phyloP scores from a whole-genome alignment of 2,113 vertebrate species.

The Eulemur macaco region DNA sequence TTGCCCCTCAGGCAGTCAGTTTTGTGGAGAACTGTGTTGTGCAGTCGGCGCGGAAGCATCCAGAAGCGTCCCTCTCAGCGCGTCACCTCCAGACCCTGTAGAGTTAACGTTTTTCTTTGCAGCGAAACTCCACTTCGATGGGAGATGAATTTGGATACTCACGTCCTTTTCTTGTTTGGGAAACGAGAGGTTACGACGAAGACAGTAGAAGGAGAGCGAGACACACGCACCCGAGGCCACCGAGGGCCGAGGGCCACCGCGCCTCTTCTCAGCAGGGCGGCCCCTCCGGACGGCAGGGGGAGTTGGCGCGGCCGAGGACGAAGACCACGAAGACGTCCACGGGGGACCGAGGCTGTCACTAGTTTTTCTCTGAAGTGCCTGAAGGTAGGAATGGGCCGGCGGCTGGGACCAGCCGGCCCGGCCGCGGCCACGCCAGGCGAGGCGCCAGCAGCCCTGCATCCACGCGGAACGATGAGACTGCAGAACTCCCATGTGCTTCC shows the following conservation, averaged over 20 bases:
- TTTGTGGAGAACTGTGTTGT: conserved; percentile 67
- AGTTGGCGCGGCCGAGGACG: conserved; percentile 65
- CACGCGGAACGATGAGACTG: conserved; percentile 41
- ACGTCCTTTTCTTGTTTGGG: conserved; percentile 71
- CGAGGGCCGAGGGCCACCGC: conserved; percentile 70
- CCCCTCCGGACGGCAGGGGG: conserved; percentile 64
- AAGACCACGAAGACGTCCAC: conserved; percentile 70
- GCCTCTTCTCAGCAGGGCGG: conserved; percentile 44
- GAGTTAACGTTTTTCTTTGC: conserved; percentile 74
- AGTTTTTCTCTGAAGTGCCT: conserved; percentile 88
- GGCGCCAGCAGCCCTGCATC: conserved; percentile 62
- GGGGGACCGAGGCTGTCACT: conserved; percentile 79
- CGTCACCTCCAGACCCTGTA: conserved; percentile 72
- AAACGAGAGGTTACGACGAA: conserved; percentile 68
- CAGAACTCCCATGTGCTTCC: conserved; percentile 87
- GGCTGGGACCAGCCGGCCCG: conserved; percentile 65
- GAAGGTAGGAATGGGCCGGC: conserved; percentile 84
- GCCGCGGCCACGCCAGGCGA: conserved; percentile 5
- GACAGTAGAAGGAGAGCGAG: conserved; percentile 66
- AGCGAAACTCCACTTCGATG: conserved; percentile 60
- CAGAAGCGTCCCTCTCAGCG: conserved; percentile 42
- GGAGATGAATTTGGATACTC: conserved; percentile 76
- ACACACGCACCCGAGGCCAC: neutral
- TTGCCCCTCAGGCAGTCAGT: conserved; percentile 75
- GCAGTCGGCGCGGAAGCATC: conserved; percentile 55